Evolutionary conservation across 2,797 vertebrate species (phyloP).

Genomic region (Danio albolineatus): DNA sequence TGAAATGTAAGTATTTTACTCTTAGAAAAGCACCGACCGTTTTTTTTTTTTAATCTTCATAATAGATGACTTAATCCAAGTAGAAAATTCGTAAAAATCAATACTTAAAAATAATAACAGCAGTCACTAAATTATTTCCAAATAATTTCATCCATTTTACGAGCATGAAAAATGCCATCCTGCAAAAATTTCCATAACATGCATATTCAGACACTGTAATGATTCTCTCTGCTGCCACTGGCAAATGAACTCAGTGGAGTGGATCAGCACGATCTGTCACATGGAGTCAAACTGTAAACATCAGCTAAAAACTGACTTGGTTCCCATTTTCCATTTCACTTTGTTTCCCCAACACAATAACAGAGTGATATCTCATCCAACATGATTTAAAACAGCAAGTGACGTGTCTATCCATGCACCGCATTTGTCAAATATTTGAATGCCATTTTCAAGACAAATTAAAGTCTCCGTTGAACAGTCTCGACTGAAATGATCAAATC

Average conservation of each 20-base stretch:
- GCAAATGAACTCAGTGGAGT: slow-evolving; percentile 35
- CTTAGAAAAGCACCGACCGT: background rate
- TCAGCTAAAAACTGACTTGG: slow-evolving; percentile 34
- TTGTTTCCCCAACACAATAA: slow-evolving; percentile 11
- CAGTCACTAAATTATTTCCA: slow-evolving; percentile 30
- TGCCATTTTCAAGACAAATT: background rate
- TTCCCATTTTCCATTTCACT: slow-evolving; percentile 19
- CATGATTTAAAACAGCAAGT: slow-evolving; percentile 22
- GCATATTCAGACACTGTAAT: slow-evolving; percentile 45
- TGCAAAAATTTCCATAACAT: slow-evolving; percentile 44
- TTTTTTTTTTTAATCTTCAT: background rate
- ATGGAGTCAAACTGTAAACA: slow-evolving; percentile 44
- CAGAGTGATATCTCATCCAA: background rate
- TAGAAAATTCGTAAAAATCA: background rate
- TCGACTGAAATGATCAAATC: slow-evolving; percentile 25
- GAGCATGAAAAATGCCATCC: slow-evolving; percentile 28
- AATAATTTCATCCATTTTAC: slow-evolving; percentile 47
- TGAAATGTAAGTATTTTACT: background rate
- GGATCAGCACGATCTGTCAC: slow-evolving; percentile 43
- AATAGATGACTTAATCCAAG: background rate
- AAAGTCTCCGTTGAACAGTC: background rate
- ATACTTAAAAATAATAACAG: background rate
- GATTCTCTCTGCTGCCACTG: slow-evolving; percentile 32
- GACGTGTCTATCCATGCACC: background rate
- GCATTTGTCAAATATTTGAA: slow-evolving; percentile 4